Evolutionary conservation across 2,113 vertebrate species (phyloP).

Genomic region (Dicentrarchus labrax): DNA sequence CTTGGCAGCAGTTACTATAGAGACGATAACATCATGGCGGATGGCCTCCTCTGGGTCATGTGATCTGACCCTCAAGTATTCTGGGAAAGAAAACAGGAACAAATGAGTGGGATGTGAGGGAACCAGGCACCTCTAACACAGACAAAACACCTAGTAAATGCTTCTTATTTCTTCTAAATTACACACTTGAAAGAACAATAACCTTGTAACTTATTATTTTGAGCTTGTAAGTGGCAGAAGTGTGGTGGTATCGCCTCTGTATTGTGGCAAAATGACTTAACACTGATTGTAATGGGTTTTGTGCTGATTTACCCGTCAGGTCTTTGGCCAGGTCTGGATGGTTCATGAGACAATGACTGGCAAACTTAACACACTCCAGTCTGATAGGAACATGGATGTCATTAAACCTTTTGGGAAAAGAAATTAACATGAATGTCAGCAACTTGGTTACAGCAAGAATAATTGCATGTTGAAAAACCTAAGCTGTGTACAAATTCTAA

Average conservation of each 20-base stretch:
- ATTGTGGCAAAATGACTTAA: neutral
- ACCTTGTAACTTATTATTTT: neutral
- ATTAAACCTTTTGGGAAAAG: constrained; percentile 89
- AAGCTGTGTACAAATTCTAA: neutral
- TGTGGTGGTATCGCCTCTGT: neutral
- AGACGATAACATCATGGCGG: constrained; percentile 98
- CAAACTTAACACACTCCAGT: constrained; percentile 99
- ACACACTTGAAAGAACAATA: neutral
- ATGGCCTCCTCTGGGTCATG: constrained; percentile 99
- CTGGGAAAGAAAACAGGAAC: constrained; percentile 78
- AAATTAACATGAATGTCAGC: neutral
- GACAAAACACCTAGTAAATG: neutral
- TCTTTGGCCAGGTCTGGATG: constrained; percentile 98
- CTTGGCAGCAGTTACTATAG: constrained; percentile 98
- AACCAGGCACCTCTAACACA: neutral
- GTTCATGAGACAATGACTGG: constrained; percentile 99
- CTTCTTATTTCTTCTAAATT: neutral
- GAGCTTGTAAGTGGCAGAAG: neutral
- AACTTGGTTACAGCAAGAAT: neutral
- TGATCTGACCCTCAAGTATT: constrained; percentile 96
- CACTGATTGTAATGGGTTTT: neutral
- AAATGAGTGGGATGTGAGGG: constrained; percentile 10
- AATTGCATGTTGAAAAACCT: neutral
- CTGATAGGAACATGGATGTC: constrained; percentile 99
- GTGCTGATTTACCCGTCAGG: constrained; percentile 87